Evolutionary conservation across 2,888 invertebrate species (phyloP).

Genomic region (Drosophila aldrichi): DNA sequence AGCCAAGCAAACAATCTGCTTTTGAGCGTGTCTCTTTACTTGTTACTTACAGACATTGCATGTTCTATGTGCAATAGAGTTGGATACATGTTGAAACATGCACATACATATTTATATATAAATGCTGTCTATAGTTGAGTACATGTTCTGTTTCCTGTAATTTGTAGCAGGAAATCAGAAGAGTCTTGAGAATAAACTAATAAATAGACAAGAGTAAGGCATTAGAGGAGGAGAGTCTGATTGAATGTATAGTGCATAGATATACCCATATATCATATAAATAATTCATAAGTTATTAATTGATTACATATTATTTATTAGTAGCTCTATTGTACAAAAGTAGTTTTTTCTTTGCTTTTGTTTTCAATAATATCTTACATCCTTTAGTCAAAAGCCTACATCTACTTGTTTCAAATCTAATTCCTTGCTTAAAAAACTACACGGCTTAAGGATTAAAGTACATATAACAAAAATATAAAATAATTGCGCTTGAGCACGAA

Average conservation of each 20-base stretch:
- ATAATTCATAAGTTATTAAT: neutral
- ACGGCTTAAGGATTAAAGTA: conserved; percentile 4
- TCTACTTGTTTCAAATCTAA: neutral
- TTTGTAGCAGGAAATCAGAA: neutral
- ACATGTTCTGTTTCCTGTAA: neutral
- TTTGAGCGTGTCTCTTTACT: conserved; percentile 11
- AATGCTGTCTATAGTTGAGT: no score
- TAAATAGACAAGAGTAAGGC: neutral
- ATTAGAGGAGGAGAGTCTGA: neutral
- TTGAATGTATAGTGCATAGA: no score
- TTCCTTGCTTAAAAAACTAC: neutral
- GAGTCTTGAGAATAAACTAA: neutral
- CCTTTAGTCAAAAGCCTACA: no score
- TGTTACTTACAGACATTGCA: neutral
- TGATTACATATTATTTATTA: no score
- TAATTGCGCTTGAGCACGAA: conserved; percentile 30
- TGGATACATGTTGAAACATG: neutral
- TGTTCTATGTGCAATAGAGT: neutral
- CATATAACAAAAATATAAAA: neutral
- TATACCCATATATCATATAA: neutral
- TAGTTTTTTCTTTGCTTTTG: no score
- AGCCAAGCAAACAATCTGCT: conserved; percentile 39
- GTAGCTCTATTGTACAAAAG: no score
- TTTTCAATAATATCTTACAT: neutral
- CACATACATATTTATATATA: conserved; percentile 2